phyloP scores from a whole-genome alignment of 30 jellyfish, hydroid and myxozoan genomes.

The Sanderia malayensis region DNA sequence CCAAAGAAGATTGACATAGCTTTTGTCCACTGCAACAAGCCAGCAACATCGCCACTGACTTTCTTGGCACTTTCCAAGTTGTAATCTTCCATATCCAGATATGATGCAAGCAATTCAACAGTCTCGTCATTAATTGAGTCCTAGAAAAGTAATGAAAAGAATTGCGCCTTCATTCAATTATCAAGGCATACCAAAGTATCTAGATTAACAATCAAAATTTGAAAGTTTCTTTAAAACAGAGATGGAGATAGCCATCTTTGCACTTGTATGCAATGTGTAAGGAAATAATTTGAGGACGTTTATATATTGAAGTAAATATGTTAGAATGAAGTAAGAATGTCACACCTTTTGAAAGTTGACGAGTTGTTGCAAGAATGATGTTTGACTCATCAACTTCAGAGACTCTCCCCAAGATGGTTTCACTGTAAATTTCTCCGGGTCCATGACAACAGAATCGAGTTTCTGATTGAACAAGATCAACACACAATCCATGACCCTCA shows the following conservation, averaged over 20 bases:
- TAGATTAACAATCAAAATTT: no score
- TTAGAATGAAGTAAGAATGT: no score
- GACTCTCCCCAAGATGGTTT: constrained; percentile 94
- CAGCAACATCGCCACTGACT: constrained; percentile 82
- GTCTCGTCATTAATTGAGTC: constrained; percentile 80
- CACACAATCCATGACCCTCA: constrained; percentile 88
- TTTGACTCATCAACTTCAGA: constrained; percentile 69
- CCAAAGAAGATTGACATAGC: constrained; percentile 82
- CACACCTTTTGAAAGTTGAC: constrained; percentile 72
- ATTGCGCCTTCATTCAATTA: no score
- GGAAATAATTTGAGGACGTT: no score
- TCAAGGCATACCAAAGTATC: no score
- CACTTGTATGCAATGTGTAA: no score
- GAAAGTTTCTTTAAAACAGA: no score
- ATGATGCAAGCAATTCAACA: constrained; percentile 76
- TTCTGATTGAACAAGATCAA: constrained; percentile 58
- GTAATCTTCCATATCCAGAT: constrained; percentile 74
- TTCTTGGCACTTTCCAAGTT: constrained; percentile 75
- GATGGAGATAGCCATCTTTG: no score
- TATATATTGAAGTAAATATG: no score
- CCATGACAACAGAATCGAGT: constrained; percentile 78
- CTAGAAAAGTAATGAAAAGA: constrained; percentile 11
- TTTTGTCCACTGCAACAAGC: constrained; percentile 80
- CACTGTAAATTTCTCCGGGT: constrained; percentile 58
- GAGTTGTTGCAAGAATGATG: constrained; percentile 55